Evolutionary conservation across 1,140 invertebrate species (phyloP).

Genomic region (Drosophila kohkoa): DNA sequence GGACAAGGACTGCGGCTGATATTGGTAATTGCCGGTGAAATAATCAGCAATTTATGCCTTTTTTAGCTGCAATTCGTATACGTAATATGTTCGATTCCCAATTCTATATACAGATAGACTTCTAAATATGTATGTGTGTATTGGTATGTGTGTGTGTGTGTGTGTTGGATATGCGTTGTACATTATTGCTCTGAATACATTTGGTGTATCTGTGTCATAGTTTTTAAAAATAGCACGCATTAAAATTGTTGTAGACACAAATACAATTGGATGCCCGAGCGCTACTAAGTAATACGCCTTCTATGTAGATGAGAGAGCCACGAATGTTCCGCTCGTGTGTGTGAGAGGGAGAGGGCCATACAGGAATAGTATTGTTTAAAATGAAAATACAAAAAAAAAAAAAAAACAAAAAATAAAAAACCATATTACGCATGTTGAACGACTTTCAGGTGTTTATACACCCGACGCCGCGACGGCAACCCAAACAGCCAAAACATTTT

Average conservation of each 20-base stretch:
- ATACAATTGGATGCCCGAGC: conserved; percentile 51
- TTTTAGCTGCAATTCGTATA: conserved; percentile 21
- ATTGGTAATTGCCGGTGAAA: conserved; percentile 19
- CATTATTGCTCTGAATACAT: conserved; percentile 78
- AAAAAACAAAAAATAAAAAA: conserved; percentile 28
- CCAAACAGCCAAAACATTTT: conserved; percentile 62
- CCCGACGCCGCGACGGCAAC: conserved; percentile 27
- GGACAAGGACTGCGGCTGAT: conserved; percentile 53
- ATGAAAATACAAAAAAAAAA: background rate
- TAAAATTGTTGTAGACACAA: conserved; percentile 64
- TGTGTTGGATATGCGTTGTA: conserved; percentile 64
- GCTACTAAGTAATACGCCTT: conserved; percentile 70
- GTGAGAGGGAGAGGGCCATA: conserved; percentile 35
- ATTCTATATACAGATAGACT: conserved; percentile 8
- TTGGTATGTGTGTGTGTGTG: conserved; percentile 7
- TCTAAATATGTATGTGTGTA: conserved; percentile 23
- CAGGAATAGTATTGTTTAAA: conserved; percentile 32
- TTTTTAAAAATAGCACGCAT: conserved; percentile 82
- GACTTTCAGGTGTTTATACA: conserved; percentile 66
- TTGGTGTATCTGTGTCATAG: conserved; percentile 80
- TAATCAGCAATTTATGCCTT: conserved; percentile 21
- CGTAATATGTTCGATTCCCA: conserved; percentile 5
- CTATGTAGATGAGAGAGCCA: conserved; percentile 62
- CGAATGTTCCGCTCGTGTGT: background rate
- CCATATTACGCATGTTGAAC: conserved; percentile 52